phyloP scores from a whole-genome alignment of 2,113 vertebrate species.

The Heterochromis multidens region DNA sequence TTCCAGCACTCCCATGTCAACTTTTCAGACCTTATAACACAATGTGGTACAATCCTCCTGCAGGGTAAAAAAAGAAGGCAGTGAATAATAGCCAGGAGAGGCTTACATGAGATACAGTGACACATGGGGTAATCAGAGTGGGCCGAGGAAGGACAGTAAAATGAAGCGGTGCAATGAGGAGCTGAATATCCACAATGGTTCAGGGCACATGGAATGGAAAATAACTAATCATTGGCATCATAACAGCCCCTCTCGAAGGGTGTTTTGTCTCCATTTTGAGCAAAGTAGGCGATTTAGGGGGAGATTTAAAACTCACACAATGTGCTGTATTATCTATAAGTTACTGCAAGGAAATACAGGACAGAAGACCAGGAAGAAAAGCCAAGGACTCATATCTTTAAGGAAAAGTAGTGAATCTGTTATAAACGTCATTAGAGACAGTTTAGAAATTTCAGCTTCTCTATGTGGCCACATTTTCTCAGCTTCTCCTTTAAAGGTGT shows the following conservation, averaged over 20 bases:
- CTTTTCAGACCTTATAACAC: slow-evolving; percentile 5
- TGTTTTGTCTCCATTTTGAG: slow-evolving; percentile 63
- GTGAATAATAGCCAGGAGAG: slow-evolving; percentile 47
- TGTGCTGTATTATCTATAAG: background rate
- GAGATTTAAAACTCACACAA: slow-evolving; percentile 19
- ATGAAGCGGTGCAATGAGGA: slow-evolving; percentile 31
- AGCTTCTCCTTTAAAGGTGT: background rate
- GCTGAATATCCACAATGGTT: slow-evolving; percentile 32
- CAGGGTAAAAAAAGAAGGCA: background rate
- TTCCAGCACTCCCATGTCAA: slow-evolving; percentile 3
- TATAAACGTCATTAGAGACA: background rate
- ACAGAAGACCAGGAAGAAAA: background rate
- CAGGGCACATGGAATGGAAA: slow-evolving; percentile 61
- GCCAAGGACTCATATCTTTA: background rate
- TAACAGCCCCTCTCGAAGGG: slow-evolving; percentile 42
- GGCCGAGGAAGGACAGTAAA: slow-evolving; percentile 36
- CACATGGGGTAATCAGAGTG: slow-evolving; percentile 51
- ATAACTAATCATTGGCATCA: slow-evolving; percentile 55
- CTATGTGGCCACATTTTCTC: background rate
- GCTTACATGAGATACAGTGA: slow-evolving; percentile 40
- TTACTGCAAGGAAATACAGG: background rate
- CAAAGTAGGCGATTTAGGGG: slow-evolving; percentile 20
- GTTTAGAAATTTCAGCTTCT: background rate
- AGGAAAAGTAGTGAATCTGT: background rate
- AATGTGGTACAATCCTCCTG: background rate